Evolutionary conservation across 2,888 invertebrate species (phyloP).

Genomic region (Agriopis leucophaearia): DNA sequence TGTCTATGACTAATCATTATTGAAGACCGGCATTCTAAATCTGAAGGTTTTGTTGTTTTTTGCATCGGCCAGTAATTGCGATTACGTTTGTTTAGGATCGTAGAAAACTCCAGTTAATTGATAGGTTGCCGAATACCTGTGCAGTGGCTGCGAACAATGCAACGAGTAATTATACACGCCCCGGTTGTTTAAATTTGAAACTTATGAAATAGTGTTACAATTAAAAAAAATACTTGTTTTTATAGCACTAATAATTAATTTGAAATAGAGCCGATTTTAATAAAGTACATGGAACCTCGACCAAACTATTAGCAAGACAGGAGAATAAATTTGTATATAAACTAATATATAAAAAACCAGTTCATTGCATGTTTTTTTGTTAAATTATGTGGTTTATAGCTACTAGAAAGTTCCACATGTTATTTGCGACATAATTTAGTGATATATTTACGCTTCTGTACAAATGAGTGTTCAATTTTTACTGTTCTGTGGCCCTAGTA

Average conservation of each 20-base stretch:
- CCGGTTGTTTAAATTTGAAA: conserved; percentile 83
- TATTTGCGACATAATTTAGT: too few species aligned
- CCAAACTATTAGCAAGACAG: conserved; percentile 1
- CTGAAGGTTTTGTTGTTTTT: conserved; percentile 70
- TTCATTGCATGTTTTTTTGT: neutral
- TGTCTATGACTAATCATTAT: conserved; percentile 76
- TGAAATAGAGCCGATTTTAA: neutral
- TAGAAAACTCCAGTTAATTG: conserved; percentile 73
- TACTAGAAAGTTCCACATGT: neutral
- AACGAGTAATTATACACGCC: conserved; percentile 79
- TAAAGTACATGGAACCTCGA: neutral
- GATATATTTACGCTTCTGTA: too few species aligned
- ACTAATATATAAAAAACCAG: neutral
- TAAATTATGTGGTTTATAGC: neutral
- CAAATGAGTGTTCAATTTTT: too few species aligned
- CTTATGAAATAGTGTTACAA: conserved; percentile 76
- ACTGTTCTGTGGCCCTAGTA: too few species aligned
- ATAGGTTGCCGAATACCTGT: conserved; percentile 80
- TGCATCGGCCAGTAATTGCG: conserved; percentile 62
- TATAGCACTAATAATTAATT: neutral
- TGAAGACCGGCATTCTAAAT: conserved; percentile 53
- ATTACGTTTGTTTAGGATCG: conserved; percentile 77
- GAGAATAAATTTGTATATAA: neutral
- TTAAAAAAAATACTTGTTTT: conserved; percentile 49
- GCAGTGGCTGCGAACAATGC: conserved; percentile 80